Evolutionary conservation across 2,888 invertebrate species (phyloP).

Genomic region (Phalangium opilio): DNA sequence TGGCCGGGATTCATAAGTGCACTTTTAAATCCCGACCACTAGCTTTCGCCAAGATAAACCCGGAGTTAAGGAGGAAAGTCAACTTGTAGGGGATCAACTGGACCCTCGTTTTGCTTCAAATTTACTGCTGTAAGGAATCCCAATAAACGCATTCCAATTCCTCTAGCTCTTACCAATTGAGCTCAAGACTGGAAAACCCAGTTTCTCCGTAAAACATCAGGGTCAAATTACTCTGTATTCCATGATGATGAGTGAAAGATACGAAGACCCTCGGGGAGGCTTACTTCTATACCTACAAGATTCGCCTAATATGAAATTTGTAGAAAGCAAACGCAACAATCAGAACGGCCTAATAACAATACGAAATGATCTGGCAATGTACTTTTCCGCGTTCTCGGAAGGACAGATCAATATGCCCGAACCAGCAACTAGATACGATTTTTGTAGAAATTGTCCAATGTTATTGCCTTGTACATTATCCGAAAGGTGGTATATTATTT

Average conservation of each 20-base stretch:
- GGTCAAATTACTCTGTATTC: conserved; percentile 73
- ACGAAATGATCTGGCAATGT: conserved; percentile 51
- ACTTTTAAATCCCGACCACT: too few species aligned
- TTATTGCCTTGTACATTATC: conserved; percentile 58
- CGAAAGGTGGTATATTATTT: conserved; percentile 30
- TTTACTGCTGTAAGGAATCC: too few species aligned
- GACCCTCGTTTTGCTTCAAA: too few species aligned
- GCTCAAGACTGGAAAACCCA: conserved; percentile 77
- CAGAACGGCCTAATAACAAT: conserved; percentile 61
- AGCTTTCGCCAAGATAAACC: too few species aligned
- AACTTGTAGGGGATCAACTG: too few species aligned
- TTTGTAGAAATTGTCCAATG: conserved; percentile 47
- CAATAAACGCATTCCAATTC: too few species aligned
- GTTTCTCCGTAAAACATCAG: conserved; percentile 71
- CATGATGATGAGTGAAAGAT: conserved; percentile 56
- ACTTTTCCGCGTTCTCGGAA: too few species aligned
- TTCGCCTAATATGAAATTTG: conserved; percentile 48
- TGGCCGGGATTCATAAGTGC: too few species aligned
- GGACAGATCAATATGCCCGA: conserved; percentile 43
- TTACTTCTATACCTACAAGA: conserved; percentile 72
- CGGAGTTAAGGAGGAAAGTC: too few species aligned
- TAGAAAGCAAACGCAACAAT: conserved; percentile 50
- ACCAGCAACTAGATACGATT: conserved; percentile 55
- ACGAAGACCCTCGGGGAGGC: conserved; percentile 44
- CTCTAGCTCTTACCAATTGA: conserved; percentile 67